These are phyloP conservation scores for Apodemia zela DNA, from an alignment of 2,888 invertebrate genomes.

Conservation along the genomic window DNA sequence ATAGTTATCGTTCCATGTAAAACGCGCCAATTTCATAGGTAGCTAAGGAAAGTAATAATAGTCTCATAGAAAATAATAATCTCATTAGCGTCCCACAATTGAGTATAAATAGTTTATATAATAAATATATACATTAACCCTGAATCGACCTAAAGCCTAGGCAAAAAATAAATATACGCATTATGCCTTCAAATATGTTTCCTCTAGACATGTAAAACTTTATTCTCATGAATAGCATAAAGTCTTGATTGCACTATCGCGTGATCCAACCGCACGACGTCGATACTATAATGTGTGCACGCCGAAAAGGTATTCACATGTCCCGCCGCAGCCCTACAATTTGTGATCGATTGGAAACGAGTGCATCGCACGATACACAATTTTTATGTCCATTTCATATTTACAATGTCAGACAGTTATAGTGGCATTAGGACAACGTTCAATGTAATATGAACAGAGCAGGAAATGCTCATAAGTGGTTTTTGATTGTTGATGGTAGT, in stretches of 20 bases:
- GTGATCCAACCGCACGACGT: conserved; percentile 34
- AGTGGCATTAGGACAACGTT: neutral
- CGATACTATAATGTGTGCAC: conserved; percentile 31
- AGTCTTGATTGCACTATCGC: conserved; percentile 35
- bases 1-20: no score
- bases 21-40: no score
- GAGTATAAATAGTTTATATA: no score
- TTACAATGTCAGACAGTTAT: neutral
- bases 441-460: conserved; percentile 24
- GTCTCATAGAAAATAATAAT: no score
- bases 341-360: conserved; percentile 32
- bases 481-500: neutral
- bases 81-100: no score
- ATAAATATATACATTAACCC: no score
- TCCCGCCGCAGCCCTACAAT: conserved; percentile 35
- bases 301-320: conserved; percentile 34
- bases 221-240: conserved; percentile 25
- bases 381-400: conserved; percentile 11
- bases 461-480: neutral
- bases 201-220: conserved; percentile 17
- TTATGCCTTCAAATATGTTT: conserved; percentile 3
- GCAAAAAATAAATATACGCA: neutral
- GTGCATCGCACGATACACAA: conserved; percentile 24
- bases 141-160: neutral
- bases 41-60: no score